Evolutionary conservation across 2,797 vertebrate species (phyloP).

Genomic region (Tiaroga cobitis): DNA sequence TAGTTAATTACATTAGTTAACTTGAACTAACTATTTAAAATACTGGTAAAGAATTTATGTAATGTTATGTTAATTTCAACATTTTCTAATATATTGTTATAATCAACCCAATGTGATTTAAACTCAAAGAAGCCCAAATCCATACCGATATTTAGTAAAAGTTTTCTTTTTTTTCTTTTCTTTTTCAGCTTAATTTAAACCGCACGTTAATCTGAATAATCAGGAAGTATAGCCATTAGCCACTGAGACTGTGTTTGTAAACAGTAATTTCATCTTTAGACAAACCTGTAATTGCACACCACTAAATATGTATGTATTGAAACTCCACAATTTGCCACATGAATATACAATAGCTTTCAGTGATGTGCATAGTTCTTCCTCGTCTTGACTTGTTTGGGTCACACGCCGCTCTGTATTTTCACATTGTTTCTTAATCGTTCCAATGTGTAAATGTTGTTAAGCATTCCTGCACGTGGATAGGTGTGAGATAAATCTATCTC

Average conservation of each 20-base stretch:
- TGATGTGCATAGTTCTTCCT: neutral
- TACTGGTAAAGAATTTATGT: neutral
- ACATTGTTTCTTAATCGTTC: neutral
- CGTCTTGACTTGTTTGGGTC: neutral
- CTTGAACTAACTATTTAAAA: neutral
- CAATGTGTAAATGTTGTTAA: neutral
- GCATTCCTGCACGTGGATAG: neutral
- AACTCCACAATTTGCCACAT: neutral
- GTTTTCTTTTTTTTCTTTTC: neutral
- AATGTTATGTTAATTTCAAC: no score
- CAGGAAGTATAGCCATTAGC: neutral
- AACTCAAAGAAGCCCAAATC: neutral
- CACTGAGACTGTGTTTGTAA: neutral
- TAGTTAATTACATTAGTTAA: neutral
- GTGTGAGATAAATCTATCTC: neutral
- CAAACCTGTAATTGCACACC: neutral
- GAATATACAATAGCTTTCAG: neutral
- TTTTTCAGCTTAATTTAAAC: neutral
- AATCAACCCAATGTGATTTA: neutral
- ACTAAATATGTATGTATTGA: neutral
- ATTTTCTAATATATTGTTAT: no score
- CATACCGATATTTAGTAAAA: neutral
- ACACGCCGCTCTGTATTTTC: neutral
- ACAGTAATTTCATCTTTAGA: neutral
- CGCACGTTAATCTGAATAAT: neutral